phyloP scores from a whole-genome alignment of 2,797 vertebrate genomes.

The Petrocephalus sullivani region DNA sequence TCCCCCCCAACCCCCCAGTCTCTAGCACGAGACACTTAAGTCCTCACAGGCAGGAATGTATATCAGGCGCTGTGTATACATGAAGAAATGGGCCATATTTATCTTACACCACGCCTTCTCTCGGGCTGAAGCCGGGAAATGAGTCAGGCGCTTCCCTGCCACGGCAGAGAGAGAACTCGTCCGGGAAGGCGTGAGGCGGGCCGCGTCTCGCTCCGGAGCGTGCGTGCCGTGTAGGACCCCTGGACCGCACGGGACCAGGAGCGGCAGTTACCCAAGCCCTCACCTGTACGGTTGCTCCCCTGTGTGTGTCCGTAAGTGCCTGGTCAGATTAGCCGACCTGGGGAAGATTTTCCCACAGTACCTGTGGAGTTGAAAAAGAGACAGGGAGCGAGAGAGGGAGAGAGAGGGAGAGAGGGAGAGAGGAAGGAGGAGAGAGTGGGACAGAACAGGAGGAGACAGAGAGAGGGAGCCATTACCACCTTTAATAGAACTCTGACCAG shows the following conservation, averaged over 20 bases:
- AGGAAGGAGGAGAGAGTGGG: background rate
- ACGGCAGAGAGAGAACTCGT: background rate
- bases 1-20: constrained; percentile 13
- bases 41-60: constrained; percentile 8
- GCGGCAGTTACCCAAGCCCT: background rate
- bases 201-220: background rate
- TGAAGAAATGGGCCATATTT: background rate
- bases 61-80: constrained; percentile 2
- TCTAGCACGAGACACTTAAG: background rate
- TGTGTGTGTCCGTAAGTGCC: constrained; percentile 97
- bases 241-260: background rate
- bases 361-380: constrained; percentile 51
- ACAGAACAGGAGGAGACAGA: background rate
- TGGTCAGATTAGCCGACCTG: constrained; percentile 93
- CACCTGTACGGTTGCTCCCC: constrained; percentile 99
- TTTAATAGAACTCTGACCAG: constrained; percentile 12
- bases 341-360: constrained; percentile 99
- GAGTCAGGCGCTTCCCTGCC: constrained; percentile 21
- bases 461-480: constrained; percentile 13
- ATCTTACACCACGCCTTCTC: constrained; percentile 1
- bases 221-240: constrained; percentile 22
- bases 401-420: background rate
- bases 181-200: constrained; percentile 11
- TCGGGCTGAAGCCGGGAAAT: background rate
- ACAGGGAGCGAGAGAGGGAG: background rate